A percentile compares a stretch with the other conserved stretches of the same genome.
Evolutionary conservation across 2,797 vertebrate genomes (phyloP).

Genomic region (Labroides dimidiatus): DNA sequence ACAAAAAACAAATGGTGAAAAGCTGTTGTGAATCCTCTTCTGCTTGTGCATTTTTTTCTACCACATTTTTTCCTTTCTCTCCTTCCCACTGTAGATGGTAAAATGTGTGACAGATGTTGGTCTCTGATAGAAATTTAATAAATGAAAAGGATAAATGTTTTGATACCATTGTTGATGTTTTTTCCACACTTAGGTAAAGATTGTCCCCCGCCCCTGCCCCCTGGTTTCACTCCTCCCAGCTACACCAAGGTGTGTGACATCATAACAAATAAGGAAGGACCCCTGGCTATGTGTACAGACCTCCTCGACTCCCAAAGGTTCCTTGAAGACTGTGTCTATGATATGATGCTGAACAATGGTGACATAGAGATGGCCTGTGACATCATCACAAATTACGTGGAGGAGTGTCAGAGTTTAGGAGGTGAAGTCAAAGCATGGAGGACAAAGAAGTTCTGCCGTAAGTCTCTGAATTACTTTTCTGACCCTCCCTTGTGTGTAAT

Average conservation of each 20-base stretch:
- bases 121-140: too few relatives aligned
- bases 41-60: too few relatives aligned
- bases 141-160: too few relatives aligned
- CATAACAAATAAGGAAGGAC: slow-evolving; percentile 17
- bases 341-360: slow-evolving; percentile 14
- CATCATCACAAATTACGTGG: slow-evolving; percentile 38
- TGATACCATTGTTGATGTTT: neutral
- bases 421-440: slow-evolving; percentile 40
- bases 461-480: slow-evolving; percentile 2
- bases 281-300: slow-evolving; percentile 21
- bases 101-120: too few relatives aligned
- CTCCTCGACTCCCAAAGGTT: slow-evolving; percentile 11
- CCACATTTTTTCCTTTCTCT: too few relatives aligned
- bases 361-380: slow-evolving; percentile 14
- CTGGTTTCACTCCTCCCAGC: slow-evolving; percentile 3
- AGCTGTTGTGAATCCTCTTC: too few relatives aligned
- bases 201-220: slow-evolving; percentile 23
- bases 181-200: slow-evolving; percentile 27
- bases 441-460: slow-evolving; percentile 24
- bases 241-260: slow-evolving; percentile 32
- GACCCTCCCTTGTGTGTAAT: too few relatives aligned
- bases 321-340: slow-evolving; percentile 21
- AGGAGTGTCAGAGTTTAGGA: slow-evolving; percentile 28
- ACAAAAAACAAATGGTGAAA: too few relatives aligned
- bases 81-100: too few relatives aligned